Base-by-base conservation (phyloP, 37 sponge, comb jelly and placozoan species). In the Halisarca cf. caerulea region DNA sequence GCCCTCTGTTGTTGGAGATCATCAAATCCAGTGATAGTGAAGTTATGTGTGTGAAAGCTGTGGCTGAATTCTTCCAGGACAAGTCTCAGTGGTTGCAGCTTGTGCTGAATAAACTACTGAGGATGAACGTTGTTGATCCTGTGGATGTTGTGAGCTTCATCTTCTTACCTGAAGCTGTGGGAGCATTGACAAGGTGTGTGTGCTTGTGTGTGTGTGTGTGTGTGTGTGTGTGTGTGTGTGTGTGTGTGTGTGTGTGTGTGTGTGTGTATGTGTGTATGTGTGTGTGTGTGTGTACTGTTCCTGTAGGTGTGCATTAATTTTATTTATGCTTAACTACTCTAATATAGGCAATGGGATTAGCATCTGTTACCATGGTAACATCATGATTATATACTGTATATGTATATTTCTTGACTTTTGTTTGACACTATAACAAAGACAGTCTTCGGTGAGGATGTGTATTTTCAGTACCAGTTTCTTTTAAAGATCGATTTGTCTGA, bases 51-150 rank as follows among this genome's bases (percentile, higher is more conserved):
- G 78, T 91, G 42, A 69, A 70, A 25, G 79, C 89, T 36, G 85
- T 91, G 33, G 90, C 85, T 27, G 90, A 95, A 24, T 91, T 89
- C 66, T 89, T 75, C 32, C 47, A 79, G 57, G 37, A 14, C 18
- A 95, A 89, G 81, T 33, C 90, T 17, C 95, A 91, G 90, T 83
- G 91, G 44, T 89, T 88, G 30, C 54, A 69, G 33, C 74, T 95
- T 59, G 85, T 95, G 38, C 54, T 91, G 55, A 91, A 91, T 66
- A 95, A 89, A 37, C 79, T 95, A 75, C 28, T 89, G 42, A 78
- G 90, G 61, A 91, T 83, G 80, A 81, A 86, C 80, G 83, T 95
- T 32, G 73, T 95, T 53, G 90, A 91, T 37, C 51, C 85, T 11
- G 59, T 81, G 79, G 27, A 84, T 11, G 82, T 93, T 17, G 44